Percentiles rank a stretch among this genome's conserved stretches.
These are phyloP conservation scores for Elmis aenea DNA, from an alignment of 2,888 invertebrate genomes.

Conservation along the genomic window DNA sequence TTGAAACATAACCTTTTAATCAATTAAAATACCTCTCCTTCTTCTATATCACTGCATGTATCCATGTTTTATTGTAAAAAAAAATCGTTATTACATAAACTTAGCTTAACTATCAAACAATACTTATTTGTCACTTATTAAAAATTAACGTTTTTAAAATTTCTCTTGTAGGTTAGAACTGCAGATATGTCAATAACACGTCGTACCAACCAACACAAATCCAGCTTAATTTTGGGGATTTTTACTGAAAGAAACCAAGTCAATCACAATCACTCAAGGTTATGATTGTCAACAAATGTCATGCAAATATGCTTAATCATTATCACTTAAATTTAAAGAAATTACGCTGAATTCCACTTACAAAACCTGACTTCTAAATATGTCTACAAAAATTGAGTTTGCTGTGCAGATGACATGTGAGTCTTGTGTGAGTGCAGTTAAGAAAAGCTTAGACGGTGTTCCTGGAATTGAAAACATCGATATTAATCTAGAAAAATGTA, in stretches of 20 bases:
- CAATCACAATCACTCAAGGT: too few species aligned
- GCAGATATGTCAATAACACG: too few species aligned
- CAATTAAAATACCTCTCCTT: slow-evolving; percentile 25
- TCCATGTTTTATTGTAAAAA: slow-evolving; percentile 8
- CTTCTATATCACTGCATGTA: slow-evolving; percentile 24
- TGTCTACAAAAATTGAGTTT: slow-evolving; percentile 57
- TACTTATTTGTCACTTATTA: not conserved
- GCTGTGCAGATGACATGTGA: slow-evolving; percentile 60
- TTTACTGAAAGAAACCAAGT: too few species aligned
- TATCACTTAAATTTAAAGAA: too few species aligned
- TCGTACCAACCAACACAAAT: too few species aligned
- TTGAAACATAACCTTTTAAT: slow-evolving; percentile 2
- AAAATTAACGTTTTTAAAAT: too few species aligned
- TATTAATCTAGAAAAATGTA: slow-evolving; percentile 58
- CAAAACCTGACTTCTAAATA: too few species aligned
- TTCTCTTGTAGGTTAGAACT: too few species aligned
- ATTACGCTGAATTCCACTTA: too few species aligned
- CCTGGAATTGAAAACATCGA: slow-evolving; percentile 49
- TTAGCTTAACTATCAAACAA: slow-evolving; percentile 4
- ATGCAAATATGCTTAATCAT: too few species aligned
- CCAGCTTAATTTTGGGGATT: too few species aligned
- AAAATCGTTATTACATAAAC: not conserved
- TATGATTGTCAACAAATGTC: too few species aligned
- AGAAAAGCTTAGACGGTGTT: slow-evolving; percentile 44
- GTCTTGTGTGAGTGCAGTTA: slow-evolving; percentile 51